These are phyloP conservation scores for Thamnaconus septentrionalis DNA, from an alignment of 2,113 vertebrate species.

Conservation along the genomic window DNA sequence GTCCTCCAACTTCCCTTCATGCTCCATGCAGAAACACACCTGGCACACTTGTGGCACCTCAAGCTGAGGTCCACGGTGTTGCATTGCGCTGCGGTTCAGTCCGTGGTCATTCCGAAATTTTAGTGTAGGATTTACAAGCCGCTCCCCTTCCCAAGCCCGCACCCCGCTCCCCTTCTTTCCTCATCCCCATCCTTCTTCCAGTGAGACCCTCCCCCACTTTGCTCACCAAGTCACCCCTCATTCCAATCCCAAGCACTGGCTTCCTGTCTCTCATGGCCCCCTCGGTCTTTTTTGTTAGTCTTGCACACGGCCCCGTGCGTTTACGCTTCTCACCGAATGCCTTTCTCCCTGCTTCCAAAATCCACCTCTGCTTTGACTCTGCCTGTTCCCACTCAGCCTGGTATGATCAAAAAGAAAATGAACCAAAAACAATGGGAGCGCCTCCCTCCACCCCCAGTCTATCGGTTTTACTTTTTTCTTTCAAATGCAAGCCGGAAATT, in stretches of 20 bases:
- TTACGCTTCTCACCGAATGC: conserved; percentile 30
- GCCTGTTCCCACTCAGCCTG: too few relatives aligned
- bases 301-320: conserved; percentile 20
- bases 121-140: not conserved
- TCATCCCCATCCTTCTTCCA: conserved; percentile 32
- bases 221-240: conserved; percentile 41
- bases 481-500: conserved; percentile 51
- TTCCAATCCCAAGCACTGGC: conserved; percentile 53
- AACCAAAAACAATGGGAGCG: too few relatives aligned
- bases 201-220: conserved; percentile 48
- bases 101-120: too few relatives aligned
- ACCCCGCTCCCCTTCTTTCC: conserved; percentile 3
- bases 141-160: too few relatives aligned
- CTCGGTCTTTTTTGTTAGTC: conserved; percentile 38
- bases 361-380: not conserved
- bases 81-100: too few relatives aligned
- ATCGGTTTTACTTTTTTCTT: conserved; percentile 16
- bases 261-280: conserved; percentile 57
- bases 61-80: too few relatives aligned
- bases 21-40: not conserved
- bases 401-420: not conserved
- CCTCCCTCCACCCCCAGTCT: conserved; percentile 3
- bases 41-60: too few relatives aligned
- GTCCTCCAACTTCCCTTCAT: too few relatives aligned
- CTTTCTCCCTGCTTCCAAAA: not conserved